Base-by-base conservation (phyloP, 1,140 invertebrate species). In the Papilio machaon region DNA sequence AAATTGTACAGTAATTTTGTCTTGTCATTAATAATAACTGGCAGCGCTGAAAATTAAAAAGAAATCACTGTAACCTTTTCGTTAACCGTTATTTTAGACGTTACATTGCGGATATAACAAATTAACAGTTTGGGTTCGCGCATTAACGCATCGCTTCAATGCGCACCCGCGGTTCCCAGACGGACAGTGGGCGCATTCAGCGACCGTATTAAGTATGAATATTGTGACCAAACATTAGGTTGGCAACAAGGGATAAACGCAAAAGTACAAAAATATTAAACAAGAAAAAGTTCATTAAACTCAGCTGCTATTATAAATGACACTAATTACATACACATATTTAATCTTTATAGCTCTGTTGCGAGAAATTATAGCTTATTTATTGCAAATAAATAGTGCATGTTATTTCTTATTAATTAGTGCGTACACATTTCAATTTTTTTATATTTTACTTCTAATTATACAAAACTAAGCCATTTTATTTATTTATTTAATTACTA, bases 101-200 rank as follows among this genome's bases (percentile, higher is more conserved):
- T 79, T 64, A 67, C 38, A 67, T 38, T 47, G 46, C 77, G 77
- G 77, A 79, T 79, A 79, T 79, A 79, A 23, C 77, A 79, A 79
- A 79, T 79, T 79, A 79, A 79, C 77, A 79, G 77, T 79, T 79
- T 79, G 6, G 54, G 77, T 79, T 79, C 77, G 77, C 79, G 73
- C 80, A 82, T 84, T 86, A 84, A 82, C 84, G 81, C n/a, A 67
- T 38, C 58, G 77, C 58, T 64, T 60, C 54, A 46, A 46, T 79
- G 77, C 54, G 74, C 74, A 30, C 58, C 35, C 52, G 76, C 30
- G 17, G 82, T 86, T 88, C 82, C 83, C 84, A 85, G 84, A 80
- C 35, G 76, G 67, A 85, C 82, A 83, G 81, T 80, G 81, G 47
- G 73, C 54, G 82, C 85, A 82, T 86, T 86, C 49, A 86, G 77